Evolutionary conservation across 2,888 invertebrate species (phyloP), one percentile per base, ranked within the genome.

Genomic region (Antheraea assamensis): DNA sequence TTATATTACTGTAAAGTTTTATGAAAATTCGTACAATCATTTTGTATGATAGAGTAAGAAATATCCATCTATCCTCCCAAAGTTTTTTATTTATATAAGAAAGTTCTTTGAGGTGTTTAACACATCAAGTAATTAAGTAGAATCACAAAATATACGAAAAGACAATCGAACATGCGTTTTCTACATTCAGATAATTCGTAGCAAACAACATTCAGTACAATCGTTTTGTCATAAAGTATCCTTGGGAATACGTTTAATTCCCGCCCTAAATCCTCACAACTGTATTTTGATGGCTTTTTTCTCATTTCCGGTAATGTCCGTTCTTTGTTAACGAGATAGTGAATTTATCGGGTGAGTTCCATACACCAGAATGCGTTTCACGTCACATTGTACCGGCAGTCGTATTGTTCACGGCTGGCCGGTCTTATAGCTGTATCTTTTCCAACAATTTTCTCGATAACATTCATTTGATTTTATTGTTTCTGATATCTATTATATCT

Each of bases 261-360:
- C 58, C 17, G 24, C 17, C 13, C 0, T 58, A 10, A 58, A 24
- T 24, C 58, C 24, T 3, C 10, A 13, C 58, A 58, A 61, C 35
- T 35, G 15, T 17, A 61, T 61, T 27, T 24, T 15, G 24, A 61
- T 27, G 27, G 3, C 15, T 61, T 61, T 27, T 58, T 61, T 27
- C 27, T 27, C 61, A 61, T 61, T 61, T 61, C 61, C 27, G 35
- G 61, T 15, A 61, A 61, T 27, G 27, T 61, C 61, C 61, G 24
- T 61, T 61, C 61, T 61, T 61, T 61, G 61, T 61, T 61, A 64
- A 27, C 61, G 30, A 30, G 61, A 64, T 64, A 30, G 61, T 64
- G 27, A 30, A 64, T 64, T 64, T 64, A 64, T 64, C 61, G 27
- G 27, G 17, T 17, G 61, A 30, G 17, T 30, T 30, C 30, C 17